phyloP scores from a whole-genome alignment of 1,140 invertebrate species.

The Ceratitis capitata region DNA sequence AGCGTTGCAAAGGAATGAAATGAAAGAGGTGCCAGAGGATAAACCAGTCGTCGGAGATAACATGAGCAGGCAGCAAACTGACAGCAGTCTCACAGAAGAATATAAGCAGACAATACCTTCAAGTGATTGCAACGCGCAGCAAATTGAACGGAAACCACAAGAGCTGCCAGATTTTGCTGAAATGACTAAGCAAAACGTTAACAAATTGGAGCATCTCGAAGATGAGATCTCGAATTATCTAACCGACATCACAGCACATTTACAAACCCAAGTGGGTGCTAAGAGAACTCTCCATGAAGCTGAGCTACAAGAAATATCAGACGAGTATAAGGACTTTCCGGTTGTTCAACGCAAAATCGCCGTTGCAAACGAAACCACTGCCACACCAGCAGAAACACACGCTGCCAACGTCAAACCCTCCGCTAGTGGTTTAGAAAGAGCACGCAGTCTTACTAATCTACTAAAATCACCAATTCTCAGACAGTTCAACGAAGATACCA shows the following conservation, averaged over 20 bases:
- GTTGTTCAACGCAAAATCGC: background rate
- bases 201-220: background rate
- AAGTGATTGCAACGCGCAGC: background rate
- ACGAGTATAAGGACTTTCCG: background rate
- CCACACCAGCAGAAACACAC: background rate
- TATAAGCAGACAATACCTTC: background rate
- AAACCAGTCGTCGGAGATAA: background rate
- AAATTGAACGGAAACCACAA: background rate
- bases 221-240: background rate
- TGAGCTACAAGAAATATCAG: background rate
- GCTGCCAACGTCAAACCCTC: background rate
- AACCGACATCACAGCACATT: background rate
- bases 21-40: background rate
- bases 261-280: background rate
- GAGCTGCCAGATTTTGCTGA: background rate
- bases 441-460: background rate
- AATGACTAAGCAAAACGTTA: background rate
- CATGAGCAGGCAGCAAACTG: background rate
- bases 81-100: background rate
- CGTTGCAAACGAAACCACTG: background rate
- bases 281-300: background rate
- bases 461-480: background rate
- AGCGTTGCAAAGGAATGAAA: background rate
- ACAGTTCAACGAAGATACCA: constrained; percentile 45
- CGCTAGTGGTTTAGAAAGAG: background rate